phyloP scores from a whole-genome alignment of 2,113 vertebrate genomes.

The Ceyx margarethae region DNA sequence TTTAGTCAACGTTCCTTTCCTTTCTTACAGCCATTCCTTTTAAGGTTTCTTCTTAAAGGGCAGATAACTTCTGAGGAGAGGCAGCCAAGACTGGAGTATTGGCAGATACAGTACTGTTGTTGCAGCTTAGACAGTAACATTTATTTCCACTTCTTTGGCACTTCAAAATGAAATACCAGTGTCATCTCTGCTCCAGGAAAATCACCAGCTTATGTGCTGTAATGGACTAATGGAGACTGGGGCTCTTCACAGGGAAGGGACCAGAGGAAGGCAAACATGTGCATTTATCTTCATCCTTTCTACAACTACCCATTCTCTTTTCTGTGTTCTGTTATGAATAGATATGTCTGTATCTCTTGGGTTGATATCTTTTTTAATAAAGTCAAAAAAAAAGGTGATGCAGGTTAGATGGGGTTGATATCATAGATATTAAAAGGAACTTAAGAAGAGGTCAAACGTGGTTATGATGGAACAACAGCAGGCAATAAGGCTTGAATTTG shows the following conservation, averaged over 20 bases:
- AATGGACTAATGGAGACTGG: background rate
- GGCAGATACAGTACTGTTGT: background rate
- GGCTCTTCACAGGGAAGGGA: background rate
- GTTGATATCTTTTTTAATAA: conserved; percentile 2
- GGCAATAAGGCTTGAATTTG: background rate
- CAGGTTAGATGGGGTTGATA: background rate
- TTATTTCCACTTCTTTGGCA: background rate
- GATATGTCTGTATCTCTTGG: background rate
- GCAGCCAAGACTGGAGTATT: background rate
- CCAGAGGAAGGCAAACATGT: background rate
- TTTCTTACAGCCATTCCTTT: background rate
- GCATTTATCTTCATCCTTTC: background rate
- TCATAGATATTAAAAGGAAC: background rate
- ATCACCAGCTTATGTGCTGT: background rate
- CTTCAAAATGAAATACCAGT: conserved; percentile 7
- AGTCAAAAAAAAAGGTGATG: background rate
- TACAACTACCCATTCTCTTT: background rate
- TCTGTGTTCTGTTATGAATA: background rate
- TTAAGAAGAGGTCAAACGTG: background rate
- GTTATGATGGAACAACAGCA: background rate
- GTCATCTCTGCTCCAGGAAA: background rate
- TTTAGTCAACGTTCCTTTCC: background rate
- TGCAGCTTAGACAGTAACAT: background rate
- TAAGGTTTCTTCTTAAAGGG: background rate
- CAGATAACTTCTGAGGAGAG: background rate